Conservation (phyloP, 1,140 invertebrate species). For the Patella vulgata region DNA sequence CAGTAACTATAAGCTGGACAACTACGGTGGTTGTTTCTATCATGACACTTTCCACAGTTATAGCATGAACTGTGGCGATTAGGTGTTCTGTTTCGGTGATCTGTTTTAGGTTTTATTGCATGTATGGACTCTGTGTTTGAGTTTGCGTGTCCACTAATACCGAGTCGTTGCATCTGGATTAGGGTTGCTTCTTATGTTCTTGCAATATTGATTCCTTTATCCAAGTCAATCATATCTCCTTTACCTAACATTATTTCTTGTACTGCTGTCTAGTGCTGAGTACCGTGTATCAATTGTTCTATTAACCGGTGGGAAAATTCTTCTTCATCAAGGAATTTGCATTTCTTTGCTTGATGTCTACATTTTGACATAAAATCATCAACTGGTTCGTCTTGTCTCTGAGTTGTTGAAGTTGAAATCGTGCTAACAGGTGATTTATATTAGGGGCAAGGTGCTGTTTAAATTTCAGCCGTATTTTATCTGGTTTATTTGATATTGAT, state of each 20-base stretch:
- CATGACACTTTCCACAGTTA: too few species aligned
- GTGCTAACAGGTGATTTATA: too few species aligned
- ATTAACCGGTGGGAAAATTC: background rate
- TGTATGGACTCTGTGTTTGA: too few species aligned
- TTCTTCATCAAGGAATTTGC: conserved; percentile 8
- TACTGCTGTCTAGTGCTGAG: background rate
- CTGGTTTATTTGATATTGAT: too few species aligned
- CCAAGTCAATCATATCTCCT: conserved; percentile 4
- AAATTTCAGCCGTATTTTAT: too few species aligned
- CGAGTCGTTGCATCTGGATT: background rate
- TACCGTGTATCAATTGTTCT: conserved; percentile 5
- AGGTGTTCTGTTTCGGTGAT: too few species aligned
- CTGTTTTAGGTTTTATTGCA: background rate
- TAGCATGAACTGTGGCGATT: background rate
- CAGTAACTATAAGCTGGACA: too few species aligned
- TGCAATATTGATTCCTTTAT: background rate
- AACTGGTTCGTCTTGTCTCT: conserved; percentile 6
- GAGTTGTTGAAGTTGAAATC: too few species aligned
- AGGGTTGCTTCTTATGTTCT: conserved; percentile 1
- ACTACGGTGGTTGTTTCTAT: too few species aligned
- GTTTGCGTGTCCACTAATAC: background rate
- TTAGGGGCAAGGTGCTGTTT: too few species aligned
- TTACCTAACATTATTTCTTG: conserved; percentile 2
- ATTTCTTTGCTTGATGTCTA: conserved; percentile 3
- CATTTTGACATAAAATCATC: conserved; percentile 8